Evolutionary conservation across 35 echinoderm and acorn worm species (phyloP), one percentile per base, ranked within the genome.

Genomic region (Hemicentrotus pulcherrimus): DNA sequence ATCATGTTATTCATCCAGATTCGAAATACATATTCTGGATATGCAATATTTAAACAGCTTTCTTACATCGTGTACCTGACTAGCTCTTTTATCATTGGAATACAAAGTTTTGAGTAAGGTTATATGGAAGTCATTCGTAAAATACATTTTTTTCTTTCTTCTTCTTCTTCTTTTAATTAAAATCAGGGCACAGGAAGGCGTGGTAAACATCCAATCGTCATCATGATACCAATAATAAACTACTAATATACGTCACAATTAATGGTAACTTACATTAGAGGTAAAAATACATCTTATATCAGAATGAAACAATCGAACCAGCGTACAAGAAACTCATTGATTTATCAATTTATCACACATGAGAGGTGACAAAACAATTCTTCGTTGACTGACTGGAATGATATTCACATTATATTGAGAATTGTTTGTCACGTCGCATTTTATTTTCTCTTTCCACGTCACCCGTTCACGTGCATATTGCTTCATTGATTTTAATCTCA

Each of bases 401-500:
- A 78, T 28, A 28, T n/a, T 18, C 22, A 28, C 65, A 78, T 78
- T 78, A 11, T 55, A 14, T 10, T 14, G 50, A 55, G 65, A 78
- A 78, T n/a, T 78, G 65, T 78, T 78, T 78, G 5, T 78, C 19
- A 78, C 19, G 5, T n/a, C 65, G 65, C 65, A 59, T 11, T 59
- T 10, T 78, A 15, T 15, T 18, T n/a, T 28, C 65, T 28, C 5
- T 4, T n/a, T 78, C 10, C 19, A 28, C 28, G 65, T 78, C 28
- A 28, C 19, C 65, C 19, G 18, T 78, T 28, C 19, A 78, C 65
- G 65, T 18, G 8, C 22, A 78, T 78, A 78, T 28, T 78, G 65
- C 65, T 78, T 78, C 65, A 78, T 78, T 28, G 65, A 78, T 78
- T 70, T 78, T 78, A 78, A 78, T n/a, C 65, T 78, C 28, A 78